phyloP scores from a whole-genome alignment of 2,888 invertebrate species.

The Ophioninae sp. region DNA sequence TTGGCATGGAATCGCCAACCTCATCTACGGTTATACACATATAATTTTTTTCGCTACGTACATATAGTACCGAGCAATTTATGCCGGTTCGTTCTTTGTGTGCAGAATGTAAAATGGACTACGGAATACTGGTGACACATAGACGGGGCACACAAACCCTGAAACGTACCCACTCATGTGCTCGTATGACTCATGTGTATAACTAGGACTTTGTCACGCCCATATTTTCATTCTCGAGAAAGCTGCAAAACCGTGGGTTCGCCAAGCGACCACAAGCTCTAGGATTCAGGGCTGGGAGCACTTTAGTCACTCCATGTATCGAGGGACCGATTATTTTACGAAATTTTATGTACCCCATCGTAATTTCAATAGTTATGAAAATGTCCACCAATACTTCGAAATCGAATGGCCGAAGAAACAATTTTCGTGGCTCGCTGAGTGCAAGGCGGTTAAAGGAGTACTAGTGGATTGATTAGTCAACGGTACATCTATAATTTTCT shows the following conservation, averaged over 20 bases:
- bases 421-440: not conserved
- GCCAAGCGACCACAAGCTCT: not conserved
- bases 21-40: not conserved
- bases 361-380: not conserved
- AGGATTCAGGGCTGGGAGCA: not conserved
- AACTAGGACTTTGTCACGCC: not conserved
- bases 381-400: not conserved
- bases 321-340: not conserved
- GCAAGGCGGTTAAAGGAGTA: too few relatives aligned
- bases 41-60: not conserved
- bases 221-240: conserved; percentile 1
- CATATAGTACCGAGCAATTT: not conserved
- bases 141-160: not conserved
- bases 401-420: not conserved
- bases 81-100: not conserved
- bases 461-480: too few relatives aligned
- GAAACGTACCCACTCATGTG: not conserved
- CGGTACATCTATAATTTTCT: too few relatives aligned
- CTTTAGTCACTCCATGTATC: not conserved
- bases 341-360: not conserved
- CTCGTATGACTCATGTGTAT: not conserved
- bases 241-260: not conserved
- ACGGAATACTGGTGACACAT: not conserved
- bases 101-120: not conserved
- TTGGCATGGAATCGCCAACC: not conserved